Evolutionary conservation across 2,888 invertebrate species (phyloP).

Genomic region (Nephrotoma appendiculata): DNA sequence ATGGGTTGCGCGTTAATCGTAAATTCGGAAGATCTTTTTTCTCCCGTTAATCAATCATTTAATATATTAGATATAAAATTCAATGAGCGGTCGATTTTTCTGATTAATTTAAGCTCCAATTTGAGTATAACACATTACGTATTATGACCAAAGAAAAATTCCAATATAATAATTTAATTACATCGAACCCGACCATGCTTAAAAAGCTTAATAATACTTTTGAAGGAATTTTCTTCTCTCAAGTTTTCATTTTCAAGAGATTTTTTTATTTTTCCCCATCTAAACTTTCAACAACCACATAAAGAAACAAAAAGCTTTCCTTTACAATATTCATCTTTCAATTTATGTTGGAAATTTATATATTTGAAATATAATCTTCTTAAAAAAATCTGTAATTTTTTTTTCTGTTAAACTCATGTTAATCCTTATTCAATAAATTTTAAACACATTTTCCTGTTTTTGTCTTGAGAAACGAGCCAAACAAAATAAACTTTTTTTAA

Average conservation of each 20-base stretch:
- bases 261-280: background rate
- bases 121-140: background rate
- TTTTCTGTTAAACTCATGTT: background rate
- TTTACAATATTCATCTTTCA: background rate
- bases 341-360: background rate
- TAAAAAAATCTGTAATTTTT: background rate
- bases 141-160: background rate
- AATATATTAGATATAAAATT: too few relatives aligned
- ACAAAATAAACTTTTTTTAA: background rate
- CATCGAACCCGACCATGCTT: background rate
- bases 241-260: background rate
- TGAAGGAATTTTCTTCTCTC: background rate
- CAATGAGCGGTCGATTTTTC: too few relatives aligned
- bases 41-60: too few relatives aligned
- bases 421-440: background rate
- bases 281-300: background rate
- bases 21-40: too few relatives aligned
- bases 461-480: background rate
- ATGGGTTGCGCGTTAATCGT: too few relatives aligned
- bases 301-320: background rate
- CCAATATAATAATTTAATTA: background rate
- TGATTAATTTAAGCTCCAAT: background rate
- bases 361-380: background rate
- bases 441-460: background rate
- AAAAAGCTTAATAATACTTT: background rate